Base-by-base conservation (phyloP, 53 echinoderm and acorn worm species). In the Antedon mediterranea region DNA sequence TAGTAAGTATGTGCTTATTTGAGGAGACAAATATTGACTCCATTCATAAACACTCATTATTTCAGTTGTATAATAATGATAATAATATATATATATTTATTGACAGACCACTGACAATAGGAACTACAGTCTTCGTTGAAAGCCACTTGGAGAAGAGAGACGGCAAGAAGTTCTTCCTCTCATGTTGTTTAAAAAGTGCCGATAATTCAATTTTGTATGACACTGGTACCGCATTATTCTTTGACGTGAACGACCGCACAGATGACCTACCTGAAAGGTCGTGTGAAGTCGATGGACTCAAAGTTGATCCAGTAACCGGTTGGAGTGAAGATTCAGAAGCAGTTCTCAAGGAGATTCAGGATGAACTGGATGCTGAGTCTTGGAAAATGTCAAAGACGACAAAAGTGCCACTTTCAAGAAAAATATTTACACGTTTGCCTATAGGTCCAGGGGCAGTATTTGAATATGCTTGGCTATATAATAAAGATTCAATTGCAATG, bases 71-170 rank as follows among this genome's bases (percentile, higher is more conserved):
- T 37, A 6, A 37, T 11, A 37, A 37, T 11, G 4, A 37, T 57
- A 26, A 57, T 57, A 57, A 18, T 11, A 15, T 11, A 37, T 37
- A 11, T 37, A 37, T 15, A 57, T 18, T 78, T 11, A n/a, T n/a
- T n/a, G n/a, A n/a, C 78, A 83, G 84, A 72, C 84, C 84, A 31
- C 7, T 83, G 18, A 78, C 84, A 6, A 15, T 83, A 3, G 73
- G 78, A 20, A 43, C 84, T 4, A 83, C 84, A 15, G 31, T 83
- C 57, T 32, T 83, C 34, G 44, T 83, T 29, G 84, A 83, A 74
- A 73, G 43, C 0, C 27, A 34, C 0, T 29, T 83, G 3, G 78
- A 83, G 5, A 83, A 73, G 43, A 44, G 73, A 0, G 84, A 83
- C 11, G 73, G 84, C 8, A 31, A 74, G 29, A 83, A 83, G 29